Evolutionary conservation across 2,113 vertebrate genomes (phyloP).

Genomic region (Anthoscopus minutus): DNA sequence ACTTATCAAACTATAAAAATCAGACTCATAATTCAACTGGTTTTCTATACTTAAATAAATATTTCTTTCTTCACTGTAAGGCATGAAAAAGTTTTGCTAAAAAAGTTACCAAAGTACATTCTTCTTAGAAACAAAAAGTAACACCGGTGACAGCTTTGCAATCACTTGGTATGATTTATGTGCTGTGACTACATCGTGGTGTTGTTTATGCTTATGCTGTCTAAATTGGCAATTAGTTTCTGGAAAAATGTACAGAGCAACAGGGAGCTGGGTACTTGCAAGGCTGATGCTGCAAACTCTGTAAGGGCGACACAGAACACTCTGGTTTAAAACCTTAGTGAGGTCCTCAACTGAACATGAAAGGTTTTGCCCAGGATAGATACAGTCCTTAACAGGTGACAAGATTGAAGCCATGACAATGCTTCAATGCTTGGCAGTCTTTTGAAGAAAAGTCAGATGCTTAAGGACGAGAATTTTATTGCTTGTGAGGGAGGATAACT

Average conservation of each 20-base stretch:
- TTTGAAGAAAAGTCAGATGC: background rate
- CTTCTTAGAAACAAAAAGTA: background rate
- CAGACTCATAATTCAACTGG: background rate
- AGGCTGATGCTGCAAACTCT: background rate
- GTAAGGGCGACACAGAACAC: background rate
- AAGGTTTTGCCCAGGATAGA: background rate
- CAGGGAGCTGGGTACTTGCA: background rate
- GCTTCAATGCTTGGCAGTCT: background rate
- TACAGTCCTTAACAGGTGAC: background rate
- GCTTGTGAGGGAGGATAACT: background rate
- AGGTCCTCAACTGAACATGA: background rate
- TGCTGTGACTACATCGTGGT: fast-evolving
- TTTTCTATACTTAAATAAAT: background rate
- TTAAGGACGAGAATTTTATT: background rate
- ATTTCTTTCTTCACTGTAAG: background rate
- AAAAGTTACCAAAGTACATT: background rate
- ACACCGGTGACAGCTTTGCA: background rate
- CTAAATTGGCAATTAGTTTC: constrained; percentile 9
- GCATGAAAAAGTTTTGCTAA: background rate
- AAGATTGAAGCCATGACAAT: background rate
- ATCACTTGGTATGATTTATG: background rate
- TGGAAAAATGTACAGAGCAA: background rate
- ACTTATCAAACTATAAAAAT: background rate
- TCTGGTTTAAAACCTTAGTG: background rate
- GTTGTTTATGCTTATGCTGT: background rate